Percentiles rank a stretch among this genome's conserved stretches.
Conservation (phyloP, 2,888 invertebrate species). For the Hydropsyche betteni region DNA sequence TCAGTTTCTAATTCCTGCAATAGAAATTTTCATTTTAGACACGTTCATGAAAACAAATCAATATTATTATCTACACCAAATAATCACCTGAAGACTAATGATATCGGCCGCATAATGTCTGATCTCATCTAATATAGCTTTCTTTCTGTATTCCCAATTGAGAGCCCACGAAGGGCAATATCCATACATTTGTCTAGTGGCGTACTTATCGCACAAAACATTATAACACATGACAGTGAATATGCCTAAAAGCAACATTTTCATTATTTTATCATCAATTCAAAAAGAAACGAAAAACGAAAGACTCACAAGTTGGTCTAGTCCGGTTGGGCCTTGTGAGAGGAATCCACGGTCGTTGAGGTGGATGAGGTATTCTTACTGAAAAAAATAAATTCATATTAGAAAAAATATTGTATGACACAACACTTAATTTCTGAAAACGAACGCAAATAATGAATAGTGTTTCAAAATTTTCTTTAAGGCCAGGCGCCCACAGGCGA, state of each 20-base stretch:
- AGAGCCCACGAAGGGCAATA: slow-evolving; percentile 99
- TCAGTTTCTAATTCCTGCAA: slow-evolving; percentile 97
- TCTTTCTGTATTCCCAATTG: slow-evolving; percentile 98
- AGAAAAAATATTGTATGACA: background rate
- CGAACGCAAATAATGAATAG: background rate
- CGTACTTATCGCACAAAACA: slow-evolving; percentile 98
- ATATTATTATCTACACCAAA: background rate
- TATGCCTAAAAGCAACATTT: slow-evolving; percentile 71
- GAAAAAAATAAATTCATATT: slow-evolving; percentile 62
- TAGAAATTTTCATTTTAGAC: background rate
- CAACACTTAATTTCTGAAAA: too few species aligned
- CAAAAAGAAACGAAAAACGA: slow-evolving; percentile 27
- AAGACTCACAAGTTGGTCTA: slow-evolving; percentile 89
- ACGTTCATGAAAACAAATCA: background rate
- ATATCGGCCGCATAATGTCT: slow-evolving; percentile 96
- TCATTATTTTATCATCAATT: background rate
- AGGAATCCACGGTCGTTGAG: slow-evolving; percentile 95
- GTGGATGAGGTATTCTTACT: slow-evolving; percentile 90
- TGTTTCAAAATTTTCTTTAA: background rate
- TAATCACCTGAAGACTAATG: slow-evolving; percentile 78
- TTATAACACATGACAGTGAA: slow-evolving; percentile 99
- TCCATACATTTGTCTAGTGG: slow-evolving; percentile 98
- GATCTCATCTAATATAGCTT: slow-evolving; percentile 96
- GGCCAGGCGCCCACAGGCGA: too few species aligned
- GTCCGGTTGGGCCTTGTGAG: slow-evolving; percentile 87